These are phyloP conservation scores for Cinclus cinclus DNA, from an alignment of 2,113 vertebrate genomes.

Conservation along the genomic window DNA sequence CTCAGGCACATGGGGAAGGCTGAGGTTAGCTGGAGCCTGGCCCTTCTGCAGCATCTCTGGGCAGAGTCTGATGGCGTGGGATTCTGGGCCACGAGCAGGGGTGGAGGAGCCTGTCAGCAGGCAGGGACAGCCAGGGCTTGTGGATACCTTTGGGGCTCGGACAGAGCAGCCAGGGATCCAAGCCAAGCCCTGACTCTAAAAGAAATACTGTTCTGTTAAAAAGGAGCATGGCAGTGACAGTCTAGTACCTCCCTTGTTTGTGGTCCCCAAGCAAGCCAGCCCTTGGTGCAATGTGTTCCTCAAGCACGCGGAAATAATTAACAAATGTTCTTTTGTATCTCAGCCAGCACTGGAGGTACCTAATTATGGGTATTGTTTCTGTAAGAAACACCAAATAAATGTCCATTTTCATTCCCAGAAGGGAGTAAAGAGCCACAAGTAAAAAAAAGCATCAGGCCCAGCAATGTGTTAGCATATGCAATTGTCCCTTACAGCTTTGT, in stretches of 20 bases:
- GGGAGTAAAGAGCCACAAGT: neutral
- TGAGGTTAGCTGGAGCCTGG: neutral
- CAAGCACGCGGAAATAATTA: slow-evolving; percentile 4
- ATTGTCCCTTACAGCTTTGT: neutral
- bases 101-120: neutral
- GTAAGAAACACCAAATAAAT: slow-evolving; percentile 57
- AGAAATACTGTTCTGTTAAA: neutral
- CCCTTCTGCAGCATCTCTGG: neutral
- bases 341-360: slow-evolving; percentile 7
- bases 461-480: neutral
- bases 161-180: neutral
- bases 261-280: neutral
- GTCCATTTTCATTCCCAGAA: neutral
- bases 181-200: neutral
- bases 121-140: neutral
- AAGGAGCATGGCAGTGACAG: neutral
- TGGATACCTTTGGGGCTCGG: neutral
- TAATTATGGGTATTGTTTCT: slow-evolving; percentile 39
- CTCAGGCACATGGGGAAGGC: neutral
- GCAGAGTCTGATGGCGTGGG: neutral
- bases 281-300: neutral
- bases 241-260: neutral
- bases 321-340: slow-evolving; percentile 22
- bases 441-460: neutral
- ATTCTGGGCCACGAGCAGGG: neutral